Evolutionary conservation across 2,113 vertebrate species (phyloP).

Genomic region (Rhinopomastus cyanomelas): DNA sequence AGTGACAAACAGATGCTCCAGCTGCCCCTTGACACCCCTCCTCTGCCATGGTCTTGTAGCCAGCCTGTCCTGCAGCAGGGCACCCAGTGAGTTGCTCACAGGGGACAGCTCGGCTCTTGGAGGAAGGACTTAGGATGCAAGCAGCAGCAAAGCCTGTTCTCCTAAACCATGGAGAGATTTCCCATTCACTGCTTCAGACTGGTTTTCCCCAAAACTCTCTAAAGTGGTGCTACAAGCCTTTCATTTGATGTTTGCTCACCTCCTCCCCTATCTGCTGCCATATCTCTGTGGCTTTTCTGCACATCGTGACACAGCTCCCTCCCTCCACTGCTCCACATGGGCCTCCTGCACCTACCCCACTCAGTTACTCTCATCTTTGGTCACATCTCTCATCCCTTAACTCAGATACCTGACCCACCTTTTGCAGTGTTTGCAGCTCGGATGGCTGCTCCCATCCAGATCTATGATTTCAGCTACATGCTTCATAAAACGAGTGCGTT

Average conservation of each 20-base stretch:
- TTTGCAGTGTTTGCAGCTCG: neutral
- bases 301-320: neutral
- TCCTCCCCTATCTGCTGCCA: constrained; percentile 13
- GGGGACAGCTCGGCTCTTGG: neutral
- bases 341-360: neutral
- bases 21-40: neutral
- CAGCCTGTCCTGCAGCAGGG: neutral
- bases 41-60: neutral
- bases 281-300: constrained; percentile 1
- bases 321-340: neutral
- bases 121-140: neutral
- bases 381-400: neutral
- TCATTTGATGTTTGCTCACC: constrained; percentile 33
- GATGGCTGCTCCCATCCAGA: neutral
- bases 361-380: neutral
- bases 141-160: neutral
- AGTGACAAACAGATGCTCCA: neutral
- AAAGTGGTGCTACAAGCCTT: neutral
- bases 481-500: neutral
- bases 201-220: neutral
- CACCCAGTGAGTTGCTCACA: rapidly evolving
- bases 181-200: neutral
- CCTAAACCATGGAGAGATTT: constrained; percentile 29
- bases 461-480: neutral
- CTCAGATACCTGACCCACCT: neutral